A percentile compares a stretch with the other conserved stretches of the same genome.
Evolutionary conservation across 2,888 invertebrate genomes (phyloP).

Genomic region (Metalampra italica): DNA sequence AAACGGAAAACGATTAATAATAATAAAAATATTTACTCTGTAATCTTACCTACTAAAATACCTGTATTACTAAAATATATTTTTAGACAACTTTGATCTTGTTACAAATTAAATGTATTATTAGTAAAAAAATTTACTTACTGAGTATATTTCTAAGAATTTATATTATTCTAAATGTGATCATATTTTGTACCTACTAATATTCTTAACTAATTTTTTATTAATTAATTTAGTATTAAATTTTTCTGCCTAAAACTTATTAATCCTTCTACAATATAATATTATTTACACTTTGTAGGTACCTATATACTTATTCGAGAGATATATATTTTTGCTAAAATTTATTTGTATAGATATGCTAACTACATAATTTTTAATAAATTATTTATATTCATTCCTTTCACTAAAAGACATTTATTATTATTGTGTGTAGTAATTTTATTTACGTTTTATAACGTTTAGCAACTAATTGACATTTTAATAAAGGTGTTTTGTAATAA

Average conservation of each 20-base stretch:
- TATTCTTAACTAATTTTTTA: neutral
- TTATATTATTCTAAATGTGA: neutral
- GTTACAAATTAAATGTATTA: no score
- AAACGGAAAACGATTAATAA: no score
- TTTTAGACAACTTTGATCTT: no score
- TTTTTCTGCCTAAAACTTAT: neutral
- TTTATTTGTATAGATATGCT: slow-evolving; percentile 13
- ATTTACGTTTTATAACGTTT: slow-evolving; percentile 17
- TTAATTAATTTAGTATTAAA: neutral
- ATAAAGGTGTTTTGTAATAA: neutral
- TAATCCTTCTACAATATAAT: neutral
- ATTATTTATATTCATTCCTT: slow-evolving; percentile 56
- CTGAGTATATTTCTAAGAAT: no score
- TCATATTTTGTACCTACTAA: neutral
- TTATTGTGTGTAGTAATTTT: slow-evolving; percentile 32
- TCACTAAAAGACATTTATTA: slow-evolving; percentile 58
- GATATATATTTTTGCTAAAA: neutral
- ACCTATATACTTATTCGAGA: neutral
- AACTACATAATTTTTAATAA: slow-evolving; percentile 12
- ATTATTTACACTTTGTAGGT: no score
- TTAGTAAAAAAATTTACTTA: no score
- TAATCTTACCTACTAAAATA: no score
- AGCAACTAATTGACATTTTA: slow-evolving; percentile 17
- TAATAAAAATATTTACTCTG: no score
- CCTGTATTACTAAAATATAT: neutral